Percentiles rank a stretch among this genome's conserved stretches.
These are phyloP conservation scores for Rhingia campestris DNA, from an alignment of 2,888 invertebrate species.

Conservation along the genomic window DNA sequence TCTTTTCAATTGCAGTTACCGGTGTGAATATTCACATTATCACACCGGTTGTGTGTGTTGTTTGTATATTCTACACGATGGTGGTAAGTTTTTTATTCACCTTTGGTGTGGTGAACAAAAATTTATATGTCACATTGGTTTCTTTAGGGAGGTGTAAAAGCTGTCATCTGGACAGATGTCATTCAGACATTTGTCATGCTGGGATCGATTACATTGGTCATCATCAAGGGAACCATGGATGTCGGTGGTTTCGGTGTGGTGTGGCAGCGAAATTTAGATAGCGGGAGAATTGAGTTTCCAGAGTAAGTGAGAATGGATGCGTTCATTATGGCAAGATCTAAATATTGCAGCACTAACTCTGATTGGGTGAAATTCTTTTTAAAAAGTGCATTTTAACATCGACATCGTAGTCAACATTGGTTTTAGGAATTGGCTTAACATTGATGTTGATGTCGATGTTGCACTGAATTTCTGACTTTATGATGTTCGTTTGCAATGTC, in stretches of 20 bases:
- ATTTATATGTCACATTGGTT: constrained; percentile 80
- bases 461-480: background rate
- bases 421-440: too few relatives aligned
- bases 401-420: too few relatives aligned
- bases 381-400: background rate
- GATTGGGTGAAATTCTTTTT: too few relatives aligned
- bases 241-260: constrained; percentile 88
- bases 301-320: constrained; percentile 83
- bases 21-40: constrained; percentile 91
- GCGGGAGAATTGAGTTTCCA: constrained; percentile 88
- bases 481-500: too few relatives aligned
- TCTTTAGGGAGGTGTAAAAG: constrained; percentile 89
- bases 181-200: constrained; percentile 91
- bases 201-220: constrained; percentile 88
- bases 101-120: background rate
- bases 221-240: constrained; percentile 89
- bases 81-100: constrained; percentile 86
- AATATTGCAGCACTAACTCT: background rate
- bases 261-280: constrained; percentile 86
- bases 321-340: too few relatives aligned
- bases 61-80: constrained; percentile 94
- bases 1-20: constrained; percentile 77
- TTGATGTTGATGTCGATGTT: background rate
- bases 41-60: constrained; percentile 90
- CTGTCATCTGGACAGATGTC: constrained; percentile 92